Percentiles rank a stretch among this genome's conserved stretches.
These are phyloP conservation scores for Ageneiosus marmoratus DNA, from an alignment of 2,113 vertebrate species.

Conservation along the genomic window DNA sequence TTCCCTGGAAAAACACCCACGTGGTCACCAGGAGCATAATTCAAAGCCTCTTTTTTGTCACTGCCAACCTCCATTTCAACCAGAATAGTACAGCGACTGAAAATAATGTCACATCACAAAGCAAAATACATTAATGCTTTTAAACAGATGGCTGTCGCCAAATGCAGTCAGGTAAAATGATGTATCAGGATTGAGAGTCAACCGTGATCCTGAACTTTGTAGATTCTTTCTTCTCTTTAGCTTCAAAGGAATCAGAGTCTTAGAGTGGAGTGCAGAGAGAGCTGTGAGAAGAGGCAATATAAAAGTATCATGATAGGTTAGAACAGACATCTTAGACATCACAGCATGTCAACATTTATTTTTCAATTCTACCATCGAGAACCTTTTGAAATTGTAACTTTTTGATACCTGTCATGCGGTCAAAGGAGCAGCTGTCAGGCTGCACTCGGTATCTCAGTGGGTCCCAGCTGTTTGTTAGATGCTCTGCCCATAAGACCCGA, in stretches of 20 bases:
- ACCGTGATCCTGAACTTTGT: slow-evolving; percentile 79
- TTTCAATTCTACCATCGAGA: not conserved
- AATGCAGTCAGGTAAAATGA: not conserved
- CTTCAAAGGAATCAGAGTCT: slow-evolving; percentile 73
- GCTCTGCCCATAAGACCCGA: slow-evolving; percentile 68
- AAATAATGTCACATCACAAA: not conserved
- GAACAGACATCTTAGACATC: not conserved
- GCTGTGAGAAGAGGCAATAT: slow-evolving; percentile 60
- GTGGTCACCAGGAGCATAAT: slow-evolving; percentile 80
- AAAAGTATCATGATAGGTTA: not conserved
- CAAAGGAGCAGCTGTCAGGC: slow-evolving; percentile 62
- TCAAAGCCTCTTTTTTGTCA: slow-evolving; percentile 50
- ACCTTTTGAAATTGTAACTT: not conserved
- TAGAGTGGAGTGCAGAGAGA: slow-evolving; percentile 74
- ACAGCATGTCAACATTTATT: not conserved
- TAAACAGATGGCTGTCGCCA: not conserved
- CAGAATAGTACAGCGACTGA: slow-evolving; percentile 76
- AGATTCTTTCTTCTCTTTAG: slow-evolving; percentile 77
- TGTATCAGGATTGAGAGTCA: not conserved
- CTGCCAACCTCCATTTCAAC: slow-evolving; percentile 74
- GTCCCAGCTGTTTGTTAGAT: slow-evolving; percentile 70
- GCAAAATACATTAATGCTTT: not conserved
- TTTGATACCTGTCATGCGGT: slow-evolving; percentile 77
- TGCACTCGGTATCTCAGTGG: slow-evolving; percentile 67
- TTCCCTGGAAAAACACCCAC: slow-evolving; percentile 79